Evolutionary conservation across 2,797 vertebrate genomes (phyloP).

Genomic region (Danio tinwini): DNA sequence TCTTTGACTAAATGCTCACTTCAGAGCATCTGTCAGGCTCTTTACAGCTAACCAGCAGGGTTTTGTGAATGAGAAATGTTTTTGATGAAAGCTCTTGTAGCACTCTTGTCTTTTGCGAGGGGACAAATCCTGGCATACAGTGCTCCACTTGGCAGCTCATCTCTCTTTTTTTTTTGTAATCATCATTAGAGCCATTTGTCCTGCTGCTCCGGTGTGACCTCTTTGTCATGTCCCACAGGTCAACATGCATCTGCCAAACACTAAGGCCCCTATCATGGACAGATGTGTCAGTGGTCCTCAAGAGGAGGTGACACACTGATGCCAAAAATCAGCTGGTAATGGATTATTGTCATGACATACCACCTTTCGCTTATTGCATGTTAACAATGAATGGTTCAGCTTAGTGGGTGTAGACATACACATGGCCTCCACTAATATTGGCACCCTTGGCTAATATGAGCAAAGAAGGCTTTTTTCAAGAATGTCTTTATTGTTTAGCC

Average conservation of each 20-base stretch:
- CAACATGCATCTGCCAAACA: slow-evolving; percentile 1
- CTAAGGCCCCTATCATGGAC: neutral
- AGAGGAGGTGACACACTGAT: neutral
- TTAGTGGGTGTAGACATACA: neutral
- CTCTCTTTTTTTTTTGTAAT: slow-evolving; percentile 15
- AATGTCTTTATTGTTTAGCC: no score
- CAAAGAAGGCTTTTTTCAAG: no score
- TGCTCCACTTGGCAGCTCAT: slow-evolving; percentile 22
- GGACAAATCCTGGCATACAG: slow-evolving; percentile 14
- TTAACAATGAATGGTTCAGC: neutral
- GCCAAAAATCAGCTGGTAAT: slow-evolving; percentile 12
- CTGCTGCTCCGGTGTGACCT: neutral
- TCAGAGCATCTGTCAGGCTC: slow-evolving; percentile 49
- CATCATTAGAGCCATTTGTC: slow-evolving; percentile 9
- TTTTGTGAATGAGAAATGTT: slow-evolving; percentile 31
- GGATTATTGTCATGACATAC: slow-evolving; percentile 26
- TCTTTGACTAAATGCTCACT: slow-evolving; percentile 48
- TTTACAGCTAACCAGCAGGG: slow-evolving; percentile 35
- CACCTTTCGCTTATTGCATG: neutral
- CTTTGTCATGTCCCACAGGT: slow-evolving; percentile 31
- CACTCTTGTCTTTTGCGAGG: slow-evolving; percentile 22
- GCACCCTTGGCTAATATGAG: no score
- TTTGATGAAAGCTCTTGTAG: slow-evolving; percentile 13
- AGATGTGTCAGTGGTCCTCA: slow-evolving; percentile 27
- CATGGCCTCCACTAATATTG: no score